These are phyloP conservation scores for Philaenus spumarius DNA, from an alignment of 1,140 invertebrate species.

Conservation along the genomic window DNA sequence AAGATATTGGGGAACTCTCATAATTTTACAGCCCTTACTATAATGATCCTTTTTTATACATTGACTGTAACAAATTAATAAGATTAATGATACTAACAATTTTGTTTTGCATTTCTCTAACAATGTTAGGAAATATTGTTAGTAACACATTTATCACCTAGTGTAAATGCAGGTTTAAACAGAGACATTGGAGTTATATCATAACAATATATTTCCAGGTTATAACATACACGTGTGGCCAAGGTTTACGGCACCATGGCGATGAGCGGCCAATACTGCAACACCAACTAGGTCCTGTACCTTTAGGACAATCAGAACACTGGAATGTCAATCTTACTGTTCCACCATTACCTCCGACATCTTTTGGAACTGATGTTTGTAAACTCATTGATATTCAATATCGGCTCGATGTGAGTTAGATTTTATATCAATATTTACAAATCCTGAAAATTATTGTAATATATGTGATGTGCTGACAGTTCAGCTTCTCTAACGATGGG, in stretches of 20 bases:
- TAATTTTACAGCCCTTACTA: no score
- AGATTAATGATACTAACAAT: background rate
- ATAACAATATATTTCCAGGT: constrained; percentile 23
- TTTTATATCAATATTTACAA: no score
- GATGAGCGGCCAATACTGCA: constrained; percentile 30
- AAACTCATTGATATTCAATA: constrained; percentile 33
- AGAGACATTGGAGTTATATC: background rate
- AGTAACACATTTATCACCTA: background rate
- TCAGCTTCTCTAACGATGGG: no score
- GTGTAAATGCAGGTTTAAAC: background rate
- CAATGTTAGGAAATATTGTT: background rate
- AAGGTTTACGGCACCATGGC: constrained; percentile 28
- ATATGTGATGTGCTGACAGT: no score
- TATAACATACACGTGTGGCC: constrained; percentile 32
- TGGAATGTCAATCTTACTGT: constrained; percentile 19
- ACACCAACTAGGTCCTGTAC: constrained; percentile 26
- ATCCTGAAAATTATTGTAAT: no score
- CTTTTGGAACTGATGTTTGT: constrained; percentile 27
- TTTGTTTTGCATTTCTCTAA: background rate
- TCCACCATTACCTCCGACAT: constrained; percentile 32
- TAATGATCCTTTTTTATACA: background rate
- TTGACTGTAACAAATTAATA: background rate
- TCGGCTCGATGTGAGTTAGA: constrained; percentile 33
- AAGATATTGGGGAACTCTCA: no score
- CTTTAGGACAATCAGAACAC: constrained; percentile 29